Evolutionary conservation across 2,797 vertebrate species (phyloP).

Genomic region (Chromis chromis): DNA sequence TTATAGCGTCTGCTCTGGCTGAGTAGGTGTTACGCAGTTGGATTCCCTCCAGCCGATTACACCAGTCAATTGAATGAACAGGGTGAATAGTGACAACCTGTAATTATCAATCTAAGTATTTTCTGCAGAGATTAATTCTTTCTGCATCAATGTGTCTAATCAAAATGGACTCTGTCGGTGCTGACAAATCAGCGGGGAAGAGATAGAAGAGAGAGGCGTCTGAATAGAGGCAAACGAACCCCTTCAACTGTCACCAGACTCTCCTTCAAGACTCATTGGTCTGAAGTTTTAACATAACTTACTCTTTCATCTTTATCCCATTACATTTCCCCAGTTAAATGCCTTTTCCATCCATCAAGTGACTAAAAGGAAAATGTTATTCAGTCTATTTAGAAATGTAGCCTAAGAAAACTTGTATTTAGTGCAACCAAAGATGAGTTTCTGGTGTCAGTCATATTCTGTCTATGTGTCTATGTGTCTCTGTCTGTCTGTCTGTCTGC

Average conservation of each 20-base stretch:
- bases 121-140: slow-evolving; percentile 72
- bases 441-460: no score
- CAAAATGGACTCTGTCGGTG: slow-evolving; percentile 56
- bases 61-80: slow-evolving; percentile 70
- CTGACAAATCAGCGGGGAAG: slow-evolving; percentile 61
- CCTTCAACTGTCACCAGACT: slow-evolving; percentile 1
- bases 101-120: slow-evolving; percentile 79
- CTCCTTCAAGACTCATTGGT: slow-evolving; percentile 32
- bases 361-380: background rate
- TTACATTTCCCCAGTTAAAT: slow-evolving; percentile 44
- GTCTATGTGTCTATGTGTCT: no score
- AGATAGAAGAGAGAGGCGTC: slow-evolving; percentile 36
- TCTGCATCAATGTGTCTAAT: slow-evolving; percentile 64
- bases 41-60: slow-evolving; percentile 77
- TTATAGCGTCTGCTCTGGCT: slow-evolving; percentile 47
- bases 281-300: slow-evolving; percentile 29
- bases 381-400: background rate
- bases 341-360: slow-evolving; percentile 9
- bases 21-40: slow-evolving; percentile 60
- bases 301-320: slow-evolving; percentile 5
- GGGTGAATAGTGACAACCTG: slow-evolving; percentile 73
- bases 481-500: no score
- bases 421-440: no score
- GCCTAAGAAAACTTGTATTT: background rate
- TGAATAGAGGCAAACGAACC: slow-evolving; percentile 38